Conservation (phyloP, 2,113 vertebrate genomes). For the Corapipo altera region DNA sequence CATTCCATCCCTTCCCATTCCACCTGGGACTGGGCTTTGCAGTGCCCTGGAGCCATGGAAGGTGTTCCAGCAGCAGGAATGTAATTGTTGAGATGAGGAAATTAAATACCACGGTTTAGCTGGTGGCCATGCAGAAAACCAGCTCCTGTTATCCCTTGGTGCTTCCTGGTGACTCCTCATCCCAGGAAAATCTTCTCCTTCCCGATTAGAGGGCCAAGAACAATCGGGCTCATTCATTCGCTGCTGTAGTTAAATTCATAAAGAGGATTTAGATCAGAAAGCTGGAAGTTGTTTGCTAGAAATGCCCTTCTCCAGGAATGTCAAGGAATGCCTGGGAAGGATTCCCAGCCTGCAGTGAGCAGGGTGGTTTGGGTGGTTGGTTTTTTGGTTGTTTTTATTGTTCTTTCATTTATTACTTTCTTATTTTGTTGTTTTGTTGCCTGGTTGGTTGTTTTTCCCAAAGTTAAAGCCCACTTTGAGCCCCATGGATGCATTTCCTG, state of each 20-base stretch:
- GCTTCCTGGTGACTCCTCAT: background rate
- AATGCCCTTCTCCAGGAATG: background rate
- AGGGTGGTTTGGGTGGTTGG: no score
- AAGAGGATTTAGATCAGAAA: background rate
- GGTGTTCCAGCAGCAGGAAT: background rate
- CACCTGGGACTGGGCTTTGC: background rate
- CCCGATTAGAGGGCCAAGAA: background rate
- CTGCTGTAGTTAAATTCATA: rapidly evolving
- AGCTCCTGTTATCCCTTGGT: background rate
- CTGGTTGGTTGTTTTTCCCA: background rate
- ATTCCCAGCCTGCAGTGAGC: background rate
- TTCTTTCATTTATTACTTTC: background rate
- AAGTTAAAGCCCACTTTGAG: background rate
- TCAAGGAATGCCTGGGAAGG: background rate
- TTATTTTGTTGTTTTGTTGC: background rate
- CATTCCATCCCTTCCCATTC: background rate
- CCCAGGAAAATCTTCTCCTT: background rate
- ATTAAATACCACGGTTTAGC: background rate
- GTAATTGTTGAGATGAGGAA: rapidly evolving
- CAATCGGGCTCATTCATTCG: background rate
- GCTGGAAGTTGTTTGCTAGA: background rate
- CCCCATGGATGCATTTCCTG: rapidly evolving
- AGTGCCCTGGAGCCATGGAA: background rate
- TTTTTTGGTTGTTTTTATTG: background rate
- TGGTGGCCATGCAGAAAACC: background rate